These are phyloP conservation scores for Acleris laterana DNA, from an alignment of 2,888 invertebrate genomes.

Conservation along the genomic window DNA sequence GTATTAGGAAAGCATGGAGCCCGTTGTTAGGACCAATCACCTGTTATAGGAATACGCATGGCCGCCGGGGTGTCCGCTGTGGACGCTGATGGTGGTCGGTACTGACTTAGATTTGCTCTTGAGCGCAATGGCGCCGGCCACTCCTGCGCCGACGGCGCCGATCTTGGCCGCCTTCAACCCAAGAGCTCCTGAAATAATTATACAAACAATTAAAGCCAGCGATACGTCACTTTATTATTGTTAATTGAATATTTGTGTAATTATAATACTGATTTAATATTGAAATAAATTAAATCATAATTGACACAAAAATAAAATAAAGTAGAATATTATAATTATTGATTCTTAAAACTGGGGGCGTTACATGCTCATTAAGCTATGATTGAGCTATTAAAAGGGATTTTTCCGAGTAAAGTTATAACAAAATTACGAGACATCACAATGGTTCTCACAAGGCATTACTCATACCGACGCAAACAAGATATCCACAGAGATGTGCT, in stretches of 20 bases:
- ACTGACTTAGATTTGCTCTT: slow-evolving; percentile 62
- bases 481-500: slow-evolving; percentile 27
- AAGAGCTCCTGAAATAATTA: slow-evolving; percentile 41
- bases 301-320: background rate
- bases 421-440: slow-evolving; percentile 28
- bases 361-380: background rate
- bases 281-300: too few species aligned
- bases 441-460: slow-evolving; percentile 45
- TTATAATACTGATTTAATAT: too few species aligned
- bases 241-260: too few species aligned
- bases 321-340: background rate
- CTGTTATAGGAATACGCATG: slow-evolving; percentile 47
- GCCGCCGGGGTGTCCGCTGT: slow-evolving; percentile 34
- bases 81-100: slow-evolving; percentile 35
- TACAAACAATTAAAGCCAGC: background rate
- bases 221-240: too few species aligned
- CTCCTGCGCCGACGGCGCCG: slow-evolving; percentile 67
- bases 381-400: slow-evolving; percentile 8
- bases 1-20: slow-evolving; percentile 34
- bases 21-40: slow-evolving; percentile 40
- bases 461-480: slow-evolving; percentile 27
- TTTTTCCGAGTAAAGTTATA: slow-evolving; percentile 27
- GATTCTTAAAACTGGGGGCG: background rate
- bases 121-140: slow-evolving; percentile 68
- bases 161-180: slow-evolving; percentile 76